A percentile compares a stretch with the other conserved stretches of the same genome.
Evolutionary conservation across 2,888 invertebrate species (phyloP).

Genomic region (Scotopteryx bipunctaria): DNA sequence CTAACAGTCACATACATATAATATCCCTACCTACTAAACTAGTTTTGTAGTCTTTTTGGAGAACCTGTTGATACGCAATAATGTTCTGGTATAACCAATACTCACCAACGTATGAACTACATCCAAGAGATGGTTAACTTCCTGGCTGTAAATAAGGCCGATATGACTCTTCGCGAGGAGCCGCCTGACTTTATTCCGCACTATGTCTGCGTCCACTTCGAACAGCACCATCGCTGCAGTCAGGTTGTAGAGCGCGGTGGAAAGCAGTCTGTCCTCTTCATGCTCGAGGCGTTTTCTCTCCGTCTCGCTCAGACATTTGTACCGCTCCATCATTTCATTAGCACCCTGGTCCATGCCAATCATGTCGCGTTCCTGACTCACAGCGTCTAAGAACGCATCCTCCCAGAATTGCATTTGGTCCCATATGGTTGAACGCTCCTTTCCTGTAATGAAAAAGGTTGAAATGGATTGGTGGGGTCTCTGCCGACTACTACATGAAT

Average conservation of each 20-base stretch:
- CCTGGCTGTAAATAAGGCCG: constrained; percentile 98
- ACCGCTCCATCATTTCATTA: constrained; percentile 99
- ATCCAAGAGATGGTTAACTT: constrained; percentile 97
- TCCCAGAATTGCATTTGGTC: constrained; percentile 99
- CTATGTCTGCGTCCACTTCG: constrained; percentile 91
- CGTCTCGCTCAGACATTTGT: constrained; percentile 95
- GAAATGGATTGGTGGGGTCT: too few species aligned
- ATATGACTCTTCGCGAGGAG: constrained; percentile 99
- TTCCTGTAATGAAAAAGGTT: too few species aligned
- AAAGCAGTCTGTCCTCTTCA: constrained; percentile 97
- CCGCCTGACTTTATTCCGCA: constrained; percentile 93
- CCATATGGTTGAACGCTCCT: constrained; percentile 95
- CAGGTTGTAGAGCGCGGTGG: constrained; percentile 97
- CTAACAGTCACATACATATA: too few species aligned
- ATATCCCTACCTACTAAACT: too few species aligned
- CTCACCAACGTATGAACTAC: constrained; percentile 95
- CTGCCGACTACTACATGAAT: too few species aligned
- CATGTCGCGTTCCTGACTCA: constrained; percentile 98
- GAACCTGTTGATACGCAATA: too few species aligned
- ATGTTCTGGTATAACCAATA: not conserved
- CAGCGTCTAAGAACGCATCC: constrained; percentile 98
- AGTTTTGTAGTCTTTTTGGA: not conserved
- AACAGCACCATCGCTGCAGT: constrained; percentile 98
- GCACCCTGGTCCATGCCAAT: constrained; percentile 99
- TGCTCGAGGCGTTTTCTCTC: constrained; percentile 97